Evolutionary conservation across 1,140 invertebrate genomes (phyloP), one percentile per base, ranked within the genome.

Genomic region (Dendrolimus punctatus): DNA sequence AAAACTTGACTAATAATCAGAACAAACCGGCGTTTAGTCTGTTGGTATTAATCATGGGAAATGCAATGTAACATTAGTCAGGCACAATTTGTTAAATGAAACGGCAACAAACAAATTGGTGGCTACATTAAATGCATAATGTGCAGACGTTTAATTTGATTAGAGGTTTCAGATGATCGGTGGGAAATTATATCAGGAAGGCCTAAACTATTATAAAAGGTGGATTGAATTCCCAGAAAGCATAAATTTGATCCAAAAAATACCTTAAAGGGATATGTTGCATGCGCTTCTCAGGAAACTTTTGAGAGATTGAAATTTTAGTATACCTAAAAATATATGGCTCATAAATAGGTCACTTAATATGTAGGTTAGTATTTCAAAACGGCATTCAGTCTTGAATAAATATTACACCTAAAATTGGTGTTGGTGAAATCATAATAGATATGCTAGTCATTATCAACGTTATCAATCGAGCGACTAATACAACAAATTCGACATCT

Each of bases 101-200:
- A 82, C 64, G 65, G 61, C 66, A 64, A 70, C 47, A 49, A 60
- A 55, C 53, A 79, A 80, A 80, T 77, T 77, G 64, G 55, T 61
- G 60, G 63, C 59, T 71, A 64, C 67, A 62, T 63, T 73, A 83
- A 83, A 80, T 68, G 73, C 70, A 79, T 83, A 82, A 79, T 80
- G 73, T 69, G 64, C 67, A 67, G 65, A 76, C 73, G 68, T 79
- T 81, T 83, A 72, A 70, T 76, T 70, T 82, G 73, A 84, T 82
- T 67, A 81, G 62, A 59, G 78, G 76, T 76, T 78, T 51, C 43
- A 46, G 61, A 49, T 49, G 69, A 68, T 64, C 67, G 58, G 66
- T 68, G 57, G 62, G 70, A 68, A 76, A 76, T 85, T 81, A 80
- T 76, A 76, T 72, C 59, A 68, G 76, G 77, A 80, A 60, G 73